These are phyloP conservation scores for Sula dactylatra DNA, from an alignment of 2,113 vertebrate genomes.

Conservation along the genomic window DNA sequence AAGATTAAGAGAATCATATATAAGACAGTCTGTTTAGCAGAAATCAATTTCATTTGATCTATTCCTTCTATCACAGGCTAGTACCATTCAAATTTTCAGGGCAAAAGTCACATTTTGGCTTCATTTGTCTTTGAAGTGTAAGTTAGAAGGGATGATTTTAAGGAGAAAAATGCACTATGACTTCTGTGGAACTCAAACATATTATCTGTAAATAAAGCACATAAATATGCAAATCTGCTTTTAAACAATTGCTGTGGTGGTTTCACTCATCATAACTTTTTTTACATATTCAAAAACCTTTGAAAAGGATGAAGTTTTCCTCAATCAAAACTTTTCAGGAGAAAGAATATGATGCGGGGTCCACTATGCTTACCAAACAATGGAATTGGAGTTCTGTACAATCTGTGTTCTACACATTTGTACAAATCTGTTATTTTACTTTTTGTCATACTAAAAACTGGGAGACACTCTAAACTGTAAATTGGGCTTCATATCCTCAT, in stretches of 20 bases:
- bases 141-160: background rate
- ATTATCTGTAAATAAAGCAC: background rate
- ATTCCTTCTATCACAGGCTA: background rate
- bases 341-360: fast-evolving
- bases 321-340: background rate
- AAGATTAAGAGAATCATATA: background rate
- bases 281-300: background rate
- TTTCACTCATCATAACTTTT: background rate
- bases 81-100: background rate
- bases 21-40: background rate
- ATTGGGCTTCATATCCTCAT: background rate
- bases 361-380: background rate
- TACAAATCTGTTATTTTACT: background rate
- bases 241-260: background rate
- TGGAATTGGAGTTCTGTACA: background rate
- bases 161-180: background rate
- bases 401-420: background rate
- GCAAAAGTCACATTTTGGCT: background rate
- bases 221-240: background rate
- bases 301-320: background rate
- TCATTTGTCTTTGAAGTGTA: background rate
- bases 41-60: background rate
- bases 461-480: background rate
- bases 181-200: background rate
- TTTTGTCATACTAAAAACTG: background rate